A percentile compares a stretch with the other conserved stretches of the same genome.
phyloP scores from a whole-genome alignment of 2,113 vertebrate species.

The Ailuropoda melanoleuca region DNA sequence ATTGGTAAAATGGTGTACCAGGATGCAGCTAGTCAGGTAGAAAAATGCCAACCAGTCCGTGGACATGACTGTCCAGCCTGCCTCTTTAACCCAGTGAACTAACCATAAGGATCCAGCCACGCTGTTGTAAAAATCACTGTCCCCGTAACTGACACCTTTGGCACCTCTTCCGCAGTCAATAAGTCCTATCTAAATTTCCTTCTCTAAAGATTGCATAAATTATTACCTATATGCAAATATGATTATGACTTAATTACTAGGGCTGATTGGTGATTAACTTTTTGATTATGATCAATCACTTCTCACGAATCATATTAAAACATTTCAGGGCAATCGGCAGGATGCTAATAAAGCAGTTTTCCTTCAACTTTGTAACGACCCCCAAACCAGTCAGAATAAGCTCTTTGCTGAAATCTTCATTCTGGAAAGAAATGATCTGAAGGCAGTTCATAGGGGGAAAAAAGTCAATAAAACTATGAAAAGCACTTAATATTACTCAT shows the following conservation, averaged over 20 bases:
- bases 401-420: neutral
- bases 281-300: conserved; percentile 87
- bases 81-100: neutral
- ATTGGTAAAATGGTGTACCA: neutral
- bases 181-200: conserved; percentile 76
- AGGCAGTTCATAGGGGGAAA: neutral
- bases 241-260: conserved; percentile 83
- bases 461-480: conserved; percentile 53
- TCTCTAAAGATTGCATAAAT: conserved; percentile 81
- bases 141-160: conserved; percentile 67
- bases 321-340: conserved; percentile 76
- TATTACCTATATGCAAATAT: conserved; percentile 83
- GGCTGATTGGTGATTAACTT: conserved; percentile 85
- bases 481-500: conserved; percentile 55
- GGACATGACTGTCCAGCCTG: neutral
- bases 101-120: neutral
- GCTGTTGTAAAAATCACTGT: neutral
- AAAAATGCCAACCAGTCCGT: neutral
- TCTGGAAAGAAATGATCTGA: conserved; percentile 15
- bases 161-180: conserved; percentile 80
- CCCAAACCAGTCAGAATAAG: conserved; percentile 54
- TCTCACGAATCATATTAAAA: conserved; percentile 76
- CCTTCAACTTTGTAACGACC: conserved; percentile 16
- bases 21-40: neutral
- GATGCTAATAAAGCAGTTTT: conserved; percentile 80